phyloP scores from a whole-genome alignment of 2,113 vertebrate genomes.

The Candoia aspera region DNA sequence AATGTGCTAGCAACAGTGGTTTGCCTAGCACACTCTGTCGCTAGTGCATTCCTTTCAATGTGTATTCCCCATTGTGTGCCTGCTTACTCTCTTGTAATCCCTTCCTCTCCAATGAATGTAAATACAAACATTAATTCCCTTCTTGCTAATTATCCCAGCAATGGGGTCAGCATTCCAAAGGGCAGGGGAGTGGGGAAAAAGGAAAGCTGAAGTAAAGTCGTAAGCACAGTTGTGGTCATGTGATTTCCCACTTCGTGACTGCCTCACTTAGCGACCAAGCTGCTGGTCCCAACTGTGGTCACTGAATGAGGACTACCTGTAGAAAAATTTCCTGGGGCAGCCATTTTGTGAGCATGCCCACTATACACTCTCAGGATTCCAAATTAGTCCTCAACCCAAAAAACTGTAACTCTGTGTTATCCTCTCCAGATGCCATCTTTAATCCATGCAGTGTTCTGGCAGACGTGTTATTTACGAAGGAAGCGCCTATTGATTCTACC shows the following conservation, averaged over 20 bases:
- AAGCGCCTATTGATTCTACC: not conserved
- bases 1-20: too few species aligned
- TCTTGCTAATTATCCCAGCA: not conserved
- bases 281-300: not conserved
- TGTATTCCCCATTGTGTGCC: not conserved
- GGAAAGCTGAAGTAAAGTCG: not conserved
- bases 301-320: not conserved
- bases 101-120: not conserved
- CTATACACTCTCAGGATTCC: not conserved
- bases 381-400: not conserved
- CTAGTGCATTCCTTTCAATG: too few species aligned
- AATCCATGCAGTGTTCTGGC: not conserved
- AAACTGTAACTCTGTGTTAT: too few species aligned
- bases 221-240: too few species aligned
- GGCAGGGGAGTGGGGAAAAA: not conserved
- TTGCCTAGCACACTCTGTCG: too few species aligned
- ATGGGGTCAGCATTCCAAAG: not conserved
- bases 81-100: not conserved
- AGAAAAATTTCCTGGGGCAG: not conserved
- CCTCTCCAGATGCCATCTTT: not conserved
- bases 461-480: fast-evolving
- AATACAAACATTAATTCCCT: not conserved
- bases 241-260: not conserved
- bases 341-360: not conserved
- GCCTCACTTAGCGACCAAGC: not conserved